Conservation (phyloP, 2,797 vertebrate genomes). For the Gallinago solitaria region DNA sequence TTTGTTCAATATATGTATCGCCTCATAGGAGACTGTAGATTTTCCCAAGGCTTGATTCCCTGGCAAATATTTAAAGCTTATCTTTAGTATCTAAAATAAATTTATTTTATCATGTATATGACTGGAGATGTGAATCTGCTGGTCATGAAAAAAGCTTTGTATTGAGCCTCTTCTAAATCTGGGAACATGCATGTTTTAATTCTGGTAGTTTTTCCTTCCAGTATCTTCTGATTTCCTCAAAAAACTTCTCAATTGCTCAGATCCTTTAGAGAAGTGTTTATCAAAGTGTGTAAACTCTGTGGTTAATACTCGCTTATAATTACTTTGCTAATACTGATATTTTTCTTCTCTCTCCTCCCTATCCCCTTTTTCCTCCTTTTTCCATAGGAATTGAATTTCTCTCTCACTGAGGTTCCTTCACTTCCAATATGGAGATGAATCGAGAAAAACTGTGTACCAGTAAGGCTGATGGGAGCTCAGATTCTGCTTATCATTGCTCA, state of each 20-base stretch:
- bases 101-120: neutral
- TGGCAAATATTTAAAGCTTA: neutral
- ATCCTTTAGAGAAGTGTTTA: neutral
- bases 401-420: neutral
- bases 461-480: constrained; percentile 70
- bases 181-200: neutral
- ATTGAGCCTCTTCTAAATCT: neutral
- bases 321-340: neutral
- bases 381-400: neutral
- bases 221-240: neutral
- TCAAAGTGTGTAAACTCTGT: neutral
- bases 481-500: constrained; percentile 80
- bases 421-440: constrained; percentile 78
- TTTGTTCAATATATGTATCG: neutral
- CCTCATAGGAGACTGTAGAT: neutral
- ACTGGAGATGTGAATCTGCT: neutral
- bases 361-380: neutral
- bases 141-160: neutral
- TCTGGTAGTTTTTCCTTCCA: neutral
- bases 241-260: neutral
- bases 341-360: neutral
- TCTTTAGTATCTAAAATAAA: neutral
- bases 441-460: constrained; percentile 68
- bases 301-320: neutral
- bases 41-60: neutral